phyloP scores from a whole-genome alignment of 2,113 vertebrate genomes.

The Chloropsis cyanopogon region DNA sequence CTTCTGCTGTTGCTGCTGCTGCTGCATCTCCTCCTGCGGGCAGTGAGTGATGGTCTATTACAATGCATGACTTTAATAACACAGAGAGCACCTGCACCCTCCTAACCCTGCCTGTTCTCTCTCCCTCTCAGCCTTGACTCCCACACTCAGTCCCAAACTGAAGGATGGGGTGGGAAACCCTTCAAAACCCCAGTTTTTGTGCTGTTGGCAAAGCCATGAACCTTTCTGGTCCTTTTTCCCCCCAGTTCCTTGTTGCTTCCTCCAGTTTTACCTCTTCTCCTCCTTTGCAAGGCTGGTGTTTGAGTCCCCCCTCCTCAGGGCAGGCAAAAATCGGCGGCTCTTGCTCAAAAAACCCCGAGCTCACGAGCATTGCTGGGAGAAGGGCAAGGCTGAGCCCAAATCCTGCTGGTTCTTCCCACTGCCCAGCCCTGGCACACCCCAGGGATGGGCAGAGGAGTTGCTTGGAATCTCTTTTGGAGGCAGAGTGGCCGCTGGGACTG shows the following conservation, averaged over 20 bases:
- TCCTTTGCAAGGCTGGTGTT: slow-evolving; percentile 50
- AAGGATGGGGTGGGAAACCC: slow-evolving; percentile 30
- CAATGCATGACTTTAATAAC: slow-evolving; percentile 81
- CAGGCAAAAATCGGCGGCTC: neutral
- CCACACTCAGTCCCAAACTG: slow-evolving; percentile 4
- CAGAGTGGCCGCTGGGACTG: neutral
- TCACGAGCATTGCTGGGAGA: neutral
- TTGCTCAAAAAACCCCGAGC: neutral
- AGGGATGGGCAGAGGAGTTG: neutral
- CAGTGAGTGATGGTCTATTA: slow-evolving; percentile 94
- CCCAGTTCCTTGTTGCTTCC: slow-evolving; percentile 18
- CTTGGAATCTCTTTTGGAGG: neutral
- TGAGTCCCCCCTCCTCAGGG: neutral
- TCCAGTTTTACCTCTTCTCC: slow-evolving; percentile 36
- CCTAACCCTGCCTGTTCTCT: slow-evolving; percentile 68
- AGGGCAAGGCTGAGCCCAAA: neutral
- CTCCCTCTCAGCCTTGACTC: slow-evolving; percentile 50
- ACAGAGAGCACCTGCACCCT: slow-evolving; percentile 70
- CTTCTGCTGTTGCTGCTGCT: slow-evolving; percentile 85
- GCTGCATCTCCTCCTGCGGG: slow-evolving; percentile 91
- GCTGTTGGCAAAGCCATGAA: neutral
- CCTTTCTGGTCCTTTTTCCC: neutral
- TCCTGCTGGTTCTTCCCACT: neutral
- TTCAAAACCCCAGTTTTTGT: neutral
- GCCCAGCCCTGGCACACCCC: neutral